Conservation (phyloP, 2,888 invertebrate genomes). For the Argyresthia albistria region DNA sequence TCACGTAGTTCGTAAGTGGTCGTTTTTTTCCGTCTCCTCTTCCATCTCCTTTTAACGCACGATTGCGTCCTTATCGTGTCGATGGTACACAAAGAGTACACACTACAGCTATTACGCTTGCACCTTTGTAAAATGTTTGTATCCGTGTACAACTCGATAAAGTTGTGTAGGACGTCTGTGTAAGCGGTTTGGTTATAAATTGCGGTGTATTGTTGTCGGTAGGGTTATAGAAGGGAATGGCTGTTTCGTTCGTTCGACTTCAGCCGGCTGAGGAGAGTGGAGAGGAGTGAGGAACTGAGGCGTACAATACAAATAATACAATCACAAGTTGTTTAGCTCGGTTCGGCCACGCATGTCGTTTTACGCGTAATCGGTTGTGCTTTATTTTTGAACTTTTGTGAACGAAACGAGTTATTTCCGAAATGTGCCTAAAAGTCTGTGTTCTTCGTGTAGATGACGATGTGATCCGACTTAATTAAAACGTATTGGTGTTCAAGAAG, state of each 20-base stretch:
- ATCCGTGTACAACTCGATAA: slow-evolving; percentile 28
- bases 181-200: neutral
- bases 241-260: slow-evolving; percentile 18
- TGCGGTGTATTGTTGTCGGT: slow-evolving; percentile 14
- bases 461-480: neutral
- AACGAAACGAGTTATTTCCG: neutral
- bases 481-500: no score
- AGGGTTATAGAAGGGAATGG: slow-evolving; percentile 39
- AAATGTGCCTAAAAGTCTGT: neutral
- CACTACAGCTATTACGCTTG: slow-evolving; percentile 26
- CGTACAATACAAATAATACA: slow-evolving; percentile 13
- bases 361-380: slow-evolving; percentile 28
- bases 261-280: slow-evolving; percentile 23
- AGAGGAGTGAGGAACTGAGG: no score
- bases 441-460: slow-evolving; percentile 16
- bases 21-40: neutral
- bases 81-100: slow-evolving; percentile 13
- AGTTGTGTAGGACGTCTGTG: slow-evolving; percentile 10
- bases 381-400: slow-evolving; percentile 37
- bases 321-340: slow-evolving; percentile 36
- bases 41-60: slow-evolving; percentile 23
- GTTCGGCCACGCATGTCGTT: slow-evolving; percentile 40
- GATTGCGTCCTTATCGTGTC: neutral
- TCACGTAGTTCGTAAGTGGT: neutral
- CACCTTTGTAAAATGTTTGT: slow-evolving; percentile 27